Percentiles rank a stretch among this genome's conserved stretches.
phyloP scores from a whole-genome alignment of 2,113 vertebrate genomes.

The Myotis yumanensis region DNA sequence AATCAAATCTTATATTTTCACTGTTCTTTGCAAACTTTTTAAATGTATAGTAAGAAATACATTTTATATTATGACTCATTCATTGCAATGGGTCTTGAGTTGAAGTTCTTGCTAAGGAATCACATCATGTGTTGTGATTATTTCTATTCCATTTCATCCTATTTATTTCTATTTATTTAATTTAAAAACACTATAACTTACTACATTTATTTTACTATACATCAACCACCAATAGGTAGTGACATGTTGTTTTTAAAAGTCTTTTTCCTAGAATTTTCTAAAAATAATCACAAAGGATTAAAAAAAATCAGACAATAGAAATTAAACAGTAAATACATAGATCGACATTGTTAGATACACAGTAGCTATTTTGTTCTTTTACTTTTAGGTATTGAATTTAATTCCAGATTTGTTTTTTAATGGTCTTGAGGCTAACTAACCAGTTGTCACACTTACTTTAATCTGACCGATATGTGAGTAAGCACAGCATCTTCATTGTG shows the following conservation, averaged over 20 bases:
- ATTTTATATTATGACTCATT: neutral
- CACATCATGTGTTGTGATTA: neutral
- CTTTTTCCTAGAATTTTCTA: neutral
- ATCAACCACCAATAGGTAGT: neutral
- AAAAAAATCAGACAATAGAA: neutral
- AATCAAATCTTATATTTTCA: neutral
- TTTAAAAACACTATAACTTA: neutral
- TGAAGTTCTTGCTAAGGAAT: conserved; percentile 1
- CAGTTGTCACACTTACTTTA: neutral
- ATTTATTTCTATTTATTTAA: neutral
- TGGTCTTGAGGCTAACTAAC: neutral
- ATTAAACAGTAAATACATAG: neutral
- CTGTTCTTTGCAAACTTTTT: neutral
- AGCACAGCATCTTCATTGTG: neutral
- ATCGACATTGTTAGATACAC: neutral
- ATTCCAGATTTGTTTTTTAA: neutral
- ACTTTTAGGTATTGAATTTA: neutral
- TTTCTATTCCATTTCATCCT: neutral
- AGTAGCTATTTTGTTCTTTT: neutral
- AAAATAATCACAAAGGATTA: neutral
- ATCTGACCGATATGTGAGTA: neutral
- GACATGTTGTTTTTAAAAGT: neutral
- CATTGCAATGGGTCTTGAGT: neutral
- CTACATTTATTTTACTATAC: neutral
- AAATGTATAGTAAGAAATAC: neutral